Evolutionary conservation across 2,888 invertebrate species (phyloP).

Genomic region (Tineola bisselliella): DNA sequence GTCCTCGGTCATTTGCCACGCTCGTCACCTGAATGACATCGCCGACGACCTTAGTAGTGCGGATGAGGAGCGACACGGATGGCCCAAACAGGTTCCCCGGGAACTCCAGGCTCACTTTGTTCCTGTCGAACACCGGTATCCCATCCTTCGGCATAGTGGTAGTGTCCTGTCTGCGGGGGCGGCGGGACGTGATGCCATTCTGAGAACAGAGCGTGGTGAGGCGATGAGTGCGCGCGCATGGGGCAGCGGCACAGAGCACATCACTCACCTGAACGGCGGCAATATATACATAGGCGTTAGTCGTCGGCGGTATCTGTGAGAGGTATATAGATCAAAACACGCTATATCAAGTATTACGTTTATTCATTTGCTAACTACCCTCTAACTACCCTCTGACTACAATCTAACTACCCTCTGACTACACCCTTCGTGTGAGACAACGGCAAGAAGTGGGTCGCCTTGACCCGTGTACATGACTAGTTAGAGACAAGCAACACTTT

Average conservation of each 20-base stretch:
- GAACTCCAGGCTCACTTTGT: conserved; percentile 73
- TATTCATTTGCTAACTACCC: background rate
- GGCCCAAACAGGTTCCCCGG: conserved; percentile 73
- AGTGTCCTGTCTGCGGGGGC: conserved; percentile 15
- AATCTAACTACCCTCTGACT: background rate
- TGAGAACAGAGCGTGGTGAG: background rate
- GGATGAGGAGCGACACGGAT: conserved; percentile 73
- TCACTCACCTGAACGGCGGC: background rate
- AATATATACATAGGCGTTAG: background rate
- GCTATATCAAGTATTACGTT: background rate
- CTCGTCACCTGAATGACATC: conserved; percentile 75
- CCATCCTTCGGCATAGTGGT: conserved; percentile 62
- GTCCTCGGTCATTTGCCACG: no score
- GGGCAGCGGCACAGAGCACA: background rate
- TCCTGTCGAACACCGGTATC: conserved; percentile 70
- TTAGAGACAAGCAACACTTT: background rate
- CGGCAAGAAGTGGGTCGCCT: background rate
- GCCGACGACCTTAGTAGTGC: conserved; percentile 72
- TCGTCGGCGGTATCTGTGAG: background rate
- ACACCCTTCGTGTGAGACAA: background rate
- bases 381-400: no score
- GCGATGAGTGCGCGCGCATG: background rate
- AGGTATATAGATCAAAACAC: background rate
- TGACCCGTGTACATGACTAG: background rate
- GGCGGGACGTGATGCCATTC: conserved; percentile 13